Percentiles rank a stretch among this genome's conserved stretches.
phyloP scores from a whole-genome alignment of 2,888 invertebrate species.

The Pseudoips prasinana region DNA sequence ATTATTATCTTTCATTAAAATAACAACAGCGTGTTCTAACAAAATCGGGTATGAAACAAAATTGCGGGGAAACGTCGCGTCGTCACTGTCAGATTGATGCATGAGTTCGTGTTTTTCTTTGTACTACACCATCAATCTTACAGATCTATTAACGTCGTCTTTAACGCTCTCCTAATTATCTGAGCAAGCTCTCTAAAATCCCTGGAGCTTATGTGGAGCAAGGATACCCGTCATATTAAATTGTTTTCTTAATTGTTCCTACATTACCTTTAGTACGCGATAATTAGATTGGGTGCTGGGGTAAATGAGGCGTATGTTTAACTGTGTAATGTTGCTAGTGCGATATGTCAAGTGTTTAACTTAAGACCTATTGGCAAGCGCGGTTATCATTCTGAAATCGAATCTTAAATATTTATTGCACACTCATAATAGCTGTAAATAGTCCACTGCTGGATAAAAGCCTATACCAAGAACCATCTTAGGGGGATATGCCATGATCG shows the following conservation, averaged over 20 bases:
- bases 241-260: constrained; percentile 27
- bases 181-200: constrained; percentile 50
- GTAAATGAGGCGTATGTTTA: background rate
- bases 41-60: constrained; percentile 30
- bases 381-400: no score
- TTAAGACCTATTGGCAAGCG: no score
- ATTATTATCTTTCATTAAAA: no score
- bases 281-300: constrained; percentile 8
- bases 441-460: no score
- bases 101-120: constrained; percentile 68
- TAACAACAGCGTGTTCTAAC: constrained; percentile 12
- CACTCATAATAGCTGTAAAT: no score
- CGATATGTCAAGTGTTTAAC: constrained; percentile 2
- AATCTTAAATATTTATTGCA: no score
- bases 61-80: constrained; percentile 38
- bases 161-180: constrained; percentile 66
- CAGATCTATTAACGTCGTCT: constrained; percentile 70
- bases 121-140: constrained; percentile 62
- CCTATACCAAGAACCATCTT: no score
- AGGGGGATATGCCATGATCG: no score
- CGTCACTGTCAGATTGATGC: constrained; percentile 64
- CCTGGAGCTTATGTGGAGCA: constrained; percentile 38
- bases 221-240: constrained; percentile 39
- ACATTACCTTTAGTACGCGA: constrained; percentile 14
- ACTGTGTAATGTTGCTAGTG: background rate